Conservation (phyloP, 2,888 invertebrate genomes). For the Danaus chrysippus region DNA sequence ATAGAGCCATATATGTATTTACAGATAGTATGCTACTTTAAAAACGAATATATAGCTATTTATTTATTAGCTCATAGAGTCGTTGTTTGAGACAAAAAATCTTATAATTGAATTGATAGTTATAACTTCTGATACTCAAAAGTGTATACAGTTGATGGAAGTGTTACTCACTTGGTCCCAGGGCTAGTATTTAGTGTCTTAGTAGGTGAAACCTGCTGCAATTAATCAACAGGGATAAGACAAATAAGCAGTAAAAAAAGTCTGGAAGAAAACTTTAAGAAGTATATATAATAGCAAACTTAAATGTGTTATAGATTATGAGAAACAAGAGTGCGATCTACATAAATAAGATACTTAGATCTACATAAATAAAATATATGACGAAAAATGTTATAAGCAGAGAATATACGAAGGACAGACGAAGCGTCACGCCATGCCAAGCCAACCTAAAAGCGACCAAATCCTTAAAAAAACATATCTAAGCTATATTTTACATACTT, state of each 20-base stretch:
- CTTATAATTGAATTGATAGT: no score
- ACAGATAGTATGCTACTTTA: no score
- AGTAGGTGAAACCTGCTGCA: conserved; percentile 77
- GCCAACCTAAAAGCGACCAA: conserved; percentile 16
- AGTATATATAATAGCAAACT: conserved; percentile 33
- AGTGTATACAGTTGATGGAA: conserved; percentile 24
- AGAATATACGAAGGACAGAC: conserved; percentile 10
- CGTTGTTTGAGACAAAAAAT: no score
- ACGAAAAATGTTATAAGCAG: conserved; percentile 6
- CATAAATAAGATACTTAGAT: conserved; percentile 17
- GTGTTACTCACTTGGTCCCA: conserved; percentile 68
- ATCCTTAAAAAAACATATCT: not conserved
- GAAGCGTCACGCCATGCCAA: conserved; percentile 27
- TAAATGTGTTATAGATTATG: conserved; percentile 28
- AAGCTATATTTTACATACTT: no score
- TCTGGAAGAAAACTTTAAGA: conserved; percentile 47
- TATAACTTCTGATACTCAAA: conserved; percentile 19
- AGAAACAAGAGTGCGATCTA: conserved; percentile 27
- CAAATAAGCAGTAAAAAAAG: conserved; percentile 55
- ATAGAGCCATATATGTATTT: not conserved
- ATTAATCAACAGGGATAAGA: conserved; percentile 69
- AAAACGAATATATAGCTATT: no score
- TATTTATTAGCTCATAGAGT: no score
- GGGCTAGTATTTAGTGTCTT: conserved; percentile 75
- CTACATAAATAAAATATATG: conserved; percentile 13